Evolutionary conservation across 2,113 vertebrate species (phyloP), one percentile per base, ranked within the genome.

Genomic region (Syngnathus floridae): DNA sequence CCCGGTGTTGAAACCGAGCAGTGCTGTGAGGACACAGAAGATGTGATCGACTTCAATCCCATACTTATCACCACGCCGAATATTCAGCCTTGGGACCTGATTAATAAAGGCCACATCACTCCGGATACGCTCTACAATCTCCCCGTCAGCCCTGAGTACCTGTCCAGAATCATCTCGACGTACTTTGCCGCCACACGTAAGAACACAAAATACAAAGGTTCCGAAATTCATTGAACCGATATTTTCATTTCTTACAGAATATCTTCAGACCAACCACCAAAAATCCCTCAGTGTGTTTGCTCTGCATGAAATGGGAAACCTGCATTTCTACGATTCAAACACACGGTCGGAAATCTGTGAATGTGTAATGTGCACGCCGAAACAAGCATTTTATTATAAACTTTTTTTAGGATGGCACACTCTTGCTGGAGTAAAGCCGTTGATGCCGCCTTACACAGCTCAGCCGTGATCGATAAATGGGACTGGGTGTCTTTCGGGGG

Each of bases 271-370:
- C 69, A 91, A 82, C 69, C 82, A 84, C 46, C 88, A 91, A 63
- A 86, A 86, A 72, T 91, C 92, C 48, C 93, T 98, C 66, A 91
- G 85, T 65, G 90, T 93, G 65, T 91, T 94, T 84, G 92, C 92
- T 2, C 79, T 96, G 48, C 93, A 96, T 81, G 93, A 95, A 74
- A 87, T 95, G 72, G 97, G 96, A 86, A 95, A 92, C 87, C 87
- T 99, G 70, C 89, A 93, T 26, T 82, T 93, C 74, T 97, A 92
- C 57, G 85, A 84, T 19, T 89, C 89, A 82, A 95, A 93, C 83
- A 91, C 84, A 85, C 90, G 92, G 97, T 98, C 9, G 69, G 81
- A 31, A 59, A 64, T 38, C 11, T 13, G 21, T 67, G n/a, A 35
- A 21, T 55, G 48, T 37, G 40, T 4, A 26, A 2, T 26, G 40